Conservation (phyloP, 2,888 invertebrate species). For the Cremastinae sp. region DNA sequence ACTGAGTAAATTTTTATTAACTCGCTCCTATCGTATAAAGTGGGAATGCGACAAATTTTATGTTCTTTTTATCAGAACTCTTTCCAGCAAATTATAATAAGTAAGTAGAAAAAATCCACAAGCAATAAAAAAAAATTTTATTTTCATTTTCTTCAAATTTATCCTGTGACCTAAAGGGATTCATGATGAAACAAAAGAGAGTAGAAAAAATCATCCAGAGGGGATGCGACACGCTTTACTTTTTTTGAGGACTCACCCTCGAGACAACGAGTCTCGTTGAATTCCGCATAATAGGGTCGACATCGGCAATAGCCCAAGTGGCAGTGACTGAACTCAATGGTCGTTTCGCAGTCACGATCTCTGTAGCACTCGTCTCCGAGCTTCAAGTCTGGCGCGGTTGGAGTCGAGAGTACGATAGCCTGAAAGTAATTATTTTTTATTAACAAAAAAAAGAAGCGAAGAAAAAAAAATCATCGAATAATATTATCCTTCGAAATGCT, state of each 20-base stretch:
- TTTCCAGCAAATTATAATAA: no score
- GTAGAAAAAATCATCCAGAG: slow-evolving; percentile 5
- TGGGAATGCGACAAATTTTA: no score
- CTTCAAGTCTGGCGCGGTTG: slow-evolving; percentile 70
- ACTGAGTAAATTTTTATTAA: no score
- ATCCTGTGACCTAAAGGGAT: no score
- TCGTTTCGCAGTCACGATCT: slow-evolving; percentile 84
- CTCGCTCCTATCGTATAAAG: no score
- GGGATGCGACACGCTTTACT: slow-evolving; percentile 25
- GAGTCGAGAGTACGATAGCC: slow-evolving; percentile 63
- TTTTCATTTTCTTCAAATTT: no score
- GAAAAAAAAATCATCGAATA: background rate
- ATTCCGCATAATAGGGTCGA: slow-evolving; percentile 90
- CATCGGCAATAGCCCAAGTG: slow-evolving; percentile 88
- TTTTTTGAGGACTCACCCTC: slow-evolving; percentile 85
- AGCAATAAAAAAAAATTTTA: no score
- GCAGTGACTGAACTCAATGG: slow-evolving; percentile 85
- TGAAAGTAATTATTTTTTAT: slow-evolving; percentile 41
- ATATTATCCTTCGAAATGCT: background rate
- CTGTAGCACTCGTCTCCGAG: slow-evolving; percentile 85
- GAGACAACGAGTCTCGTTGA: slow-evolving; percentile 89
- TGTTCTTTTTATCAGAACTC: no score
- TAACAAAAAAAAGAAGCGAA: no score
- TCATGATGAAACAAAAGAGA: slow-evolving; percentile 9
- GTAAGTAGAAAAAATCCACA: no score